These are phyloP conservation scores for Tauraco erythrolophus DNA, from an alignment of 2,113 vertebrate species.

Conservation along the genomic window DNA sequence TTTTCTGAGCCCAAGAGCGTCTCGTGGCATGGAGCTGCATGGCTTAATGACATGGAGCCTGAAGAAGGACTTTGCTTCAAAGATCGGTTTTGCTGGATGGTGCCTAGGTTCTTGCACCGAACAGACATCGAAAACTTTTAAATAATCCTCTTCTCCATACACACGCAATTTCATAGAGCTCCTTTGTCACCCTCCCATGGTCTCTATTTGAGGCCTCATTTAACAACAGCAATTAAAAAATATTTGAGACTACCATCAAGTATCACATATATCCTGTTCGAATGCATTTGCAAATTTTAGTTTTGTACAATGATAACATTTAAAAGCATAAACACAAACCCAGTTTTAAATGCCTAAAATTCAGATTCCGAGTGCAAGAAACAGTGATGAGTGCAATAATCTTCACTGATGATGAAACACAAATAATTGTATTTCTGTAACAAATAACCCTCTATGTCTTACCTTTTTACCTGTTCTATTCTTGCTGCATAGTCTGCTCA, in stretches of 20 bases:
- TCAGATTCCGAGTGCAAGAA: not conserved
- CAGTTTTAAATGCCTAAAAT: not conserved
- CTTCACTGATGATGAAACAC: not conserved
- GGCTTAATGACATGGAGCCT: fast-evolving
- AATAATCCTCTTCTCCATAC: not conserved
- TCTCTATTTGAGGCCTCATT: not conserved
- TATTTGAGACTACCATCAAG: not conserved
- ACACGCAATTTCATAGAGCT: no score
- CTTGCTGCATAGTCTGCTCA: not conserved
- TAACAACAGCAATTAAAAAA: not conserved
- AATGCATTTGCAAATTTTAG: not conserved
- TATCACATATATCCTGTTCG: not conserved
- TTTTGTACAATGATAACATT: not conserved
- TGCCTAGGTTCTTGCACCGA: not conserved
- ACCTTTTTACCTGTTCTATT: not conserved
- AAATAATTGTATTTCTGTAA: not conserved
- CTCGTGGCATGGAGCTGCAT: not conserved
- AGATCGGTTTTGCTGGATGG: no score
- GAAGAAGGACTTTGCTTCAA: not conserved
- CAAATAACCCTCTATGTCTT: not conserved
- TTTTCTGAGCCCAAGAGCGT: not conserved
- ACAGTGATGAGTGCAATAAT: not conserved
- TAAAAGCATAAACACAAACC: not conserved
- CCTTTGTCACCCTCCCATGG: not conserved
- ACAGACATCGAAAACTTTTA: not conserved